Conservation (phyloP, 2,888 invertebrate genomes). For the Pedicia rivosa region DNA sequence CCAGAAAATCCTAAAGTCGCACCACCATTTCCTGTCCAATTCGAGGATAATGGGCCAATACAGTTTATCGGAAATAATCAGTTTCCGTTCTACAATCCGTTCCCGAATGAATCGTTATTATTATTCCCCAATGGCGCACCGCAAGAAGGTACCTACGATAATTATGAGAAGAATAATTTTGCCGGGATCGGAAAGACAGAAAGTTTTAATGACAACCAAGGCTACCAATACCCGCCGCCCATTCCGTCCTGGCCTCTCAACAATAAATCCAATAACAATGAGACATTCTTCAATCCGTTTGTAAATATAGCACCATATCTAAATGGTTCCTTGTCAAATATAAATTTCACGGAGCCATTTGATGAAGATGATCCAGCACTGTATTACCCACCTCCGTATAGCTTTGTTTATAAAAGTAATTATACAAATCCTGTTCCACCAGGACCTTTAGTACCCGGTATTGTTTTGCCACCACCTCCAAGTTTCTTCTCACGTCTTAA, state of each 20-base stretch:
- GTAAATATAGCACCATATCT: slow-evolving; percentile 16
- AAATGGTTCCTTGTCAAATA: slow-evolving; percentile 33
- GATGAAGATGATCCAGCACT: slow-evolving; percentile 85
- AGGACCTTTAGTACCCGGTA: slow-evolving; percentile 76
- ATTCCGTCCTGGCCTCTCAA: slow-evolving; percentile 38
- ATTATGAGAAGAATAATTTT: slow-evolving; percentile 36
- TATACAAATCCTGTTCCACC: slow-evolving; percentile 61
- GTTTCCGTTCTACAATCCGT: slow-evolving; percentile 34
- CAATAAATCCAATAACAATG: slow-evolving; percentile 24
- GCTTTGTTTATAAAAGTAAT: slow-evolving; percentile 65
- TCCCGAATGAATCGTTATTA: slow-evolving; percentile 53
- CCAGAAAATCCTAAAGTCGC: slow-evolving; percentile 69
- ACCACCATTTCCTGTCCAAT: slow-evolving; percentile 87
- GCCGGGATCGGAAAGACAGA: slow-evolving; percentile 38
- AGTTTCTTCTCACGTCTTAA: slow-evolving; percentile 67
- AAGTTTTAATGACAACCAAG: slow-evolving; percentile 20
- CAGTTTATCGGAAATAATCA: slow-evolving; percentile 69
- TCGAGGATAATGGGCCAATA: slow-evolving; percentile 70
- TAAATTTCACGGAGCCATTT: slow-evolving; percentile 58
- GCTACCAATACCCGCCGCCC: slow-evolving; percentile 41
- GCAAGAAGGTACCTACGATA: slow-evolving; percentile 19
- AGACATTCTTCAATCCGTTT: slow-evolving; percentile 20
- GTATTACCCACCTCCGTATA: slow-evolving; percentile 83
- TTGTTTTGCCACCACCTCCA: slow-evolving; percentile 74
- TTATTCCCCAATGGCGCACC: slow-evolving; percentile 32